These are phyloP conservation scores for Platysternon megacephalum DNA, from an alignment of 2,113 vertebrate species.

Conservation along the genomic window DNA sequence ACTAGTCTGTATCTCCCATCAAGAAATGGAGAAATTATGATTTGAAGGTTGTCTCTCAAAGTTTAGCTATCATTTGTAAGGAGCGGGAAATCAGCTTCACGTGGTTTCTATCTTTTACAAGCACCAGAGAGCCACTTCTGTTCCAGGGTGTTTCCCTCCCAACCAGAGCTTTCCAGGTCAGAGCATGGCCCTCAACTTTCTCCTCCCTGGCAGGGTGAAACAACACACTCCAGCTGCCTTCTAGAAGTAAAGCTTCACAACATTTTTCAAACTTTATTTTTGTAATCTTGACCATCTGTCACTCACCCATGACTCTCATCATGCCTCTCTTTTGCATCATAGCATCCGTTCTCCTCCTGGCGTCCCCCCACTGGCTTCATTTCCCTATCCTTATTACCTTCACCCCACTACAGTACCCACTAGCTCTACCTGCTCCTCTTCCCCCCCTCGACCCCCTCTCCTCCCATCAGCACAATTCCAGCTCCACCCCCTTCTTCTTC, in stretches of 20 bases:
- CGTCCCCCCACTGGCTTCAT: background rate
- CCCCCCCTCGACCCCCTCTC: background rate
- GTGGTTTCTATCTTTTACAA: background rate
- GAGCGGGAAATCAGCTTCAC: background rate
- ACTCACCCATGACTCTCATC: background rate
- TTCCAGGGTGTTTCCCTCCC: background rate
- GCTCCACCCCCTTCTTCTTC: background rate
- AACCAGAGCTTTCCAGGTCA: background rate
- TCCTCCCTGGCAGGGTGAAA: background rate
- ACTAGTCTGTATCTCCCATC: background rate
- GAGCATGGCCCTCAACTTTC: background rate
- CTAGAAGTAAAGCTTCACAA: background rate
- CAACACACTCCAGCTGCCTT: background rate
- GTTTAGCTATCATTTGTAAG: background rate
- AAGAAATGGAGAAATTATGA: background rate
- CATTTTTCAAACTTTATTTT: background rate
- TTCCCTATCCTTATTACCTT: background rate
- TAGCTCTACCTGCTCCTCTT: background rate
- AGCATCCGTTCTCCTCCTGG: accelerated
- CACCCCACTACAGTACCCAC: background rate
- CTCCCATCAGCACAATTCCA: accelerated
- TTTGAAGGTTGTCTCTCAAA: background rate
- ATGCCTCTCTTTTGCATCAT: background rate
- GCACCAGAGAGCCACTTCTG: background rate
- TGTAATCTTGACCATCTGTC: background rate